Evolutionary conservation across 1,140 invertebrate species (phyloP).

Genomic region (Helicoverpa zea): DNA sequence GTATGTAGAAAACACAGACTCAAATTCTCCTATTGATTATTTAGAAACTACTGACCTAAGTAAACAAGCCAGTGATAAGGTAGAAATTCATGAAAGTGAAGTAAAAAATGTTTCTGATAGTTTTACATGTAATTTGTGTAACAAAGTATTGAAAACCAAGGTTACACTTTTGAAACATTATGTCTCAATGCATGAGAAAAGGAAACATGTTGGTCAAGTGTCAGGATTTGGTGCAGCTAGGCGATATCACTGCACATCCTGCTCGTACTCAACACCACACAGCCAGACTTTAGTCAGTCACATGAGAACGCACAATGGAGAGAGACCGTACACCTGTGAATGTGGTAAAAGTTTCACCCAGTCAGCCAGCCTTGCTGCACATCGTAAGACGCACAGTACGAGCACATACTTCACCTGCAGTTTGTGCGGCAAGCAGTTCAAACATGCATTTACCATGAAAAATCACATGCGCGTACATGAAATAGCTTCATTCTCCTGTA

Average conservation of each 20-base stretch:
- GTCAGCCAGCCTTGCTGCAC: slow-evolving; percentile 82
- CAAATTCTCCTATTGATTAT: slow-evolving; percentile 43
- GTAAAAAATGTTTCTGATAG: not conserved
- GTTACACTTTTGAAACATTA: slow-evolving; percentile 69
- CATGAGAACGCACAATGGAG: slow-evolving; percentile 86
- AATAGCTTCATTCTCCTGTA: slow-evolving; percentile 69
- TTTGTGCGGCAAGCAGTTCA: slow-evolving; percentile 89
- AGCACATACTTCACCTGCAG: slow-evolving; percentile 87
- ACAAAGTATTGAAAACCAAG: slow-evolving; percentile 72
- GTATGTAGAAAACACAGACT: slow-evolving; percentile 1
- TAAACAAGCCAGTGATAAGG: not conserved
- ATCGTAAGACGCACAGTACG: slow-evolving; percentile 84
- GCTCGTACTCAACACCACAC: slow-evolving; percentile 81
- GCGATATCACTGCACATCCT: slow-evolving; percentile 79
- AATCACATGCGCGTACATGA: slow-evolving; percentile 81
- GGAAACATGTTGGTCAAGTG: slow-evolving; percentile 74
- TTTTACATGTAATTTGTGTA: slow-evolving; percentile 69
- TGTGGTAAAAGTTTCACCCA: slow-evolving; percentile 88
- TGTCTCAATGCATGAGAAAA: slow-evolving; percentile 74
- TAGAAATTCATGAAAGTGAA: not conserved
- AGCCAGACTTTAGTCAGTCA: slow-evolving; percentile 84
- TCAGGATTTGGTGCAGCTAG: slow-evolving; percentile 76
- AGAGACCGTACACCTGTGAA: slow-evolving; percentile 86
- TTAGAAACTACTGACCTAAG: slow-evolving; percentile 9
- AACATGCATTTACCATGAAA: slow-evolving; percentile 82